Evolutionary conservation across 2,797 vertebrate genomes (phyloP).

Genomic region (Phrynocephalus guinanensis): DNA sequence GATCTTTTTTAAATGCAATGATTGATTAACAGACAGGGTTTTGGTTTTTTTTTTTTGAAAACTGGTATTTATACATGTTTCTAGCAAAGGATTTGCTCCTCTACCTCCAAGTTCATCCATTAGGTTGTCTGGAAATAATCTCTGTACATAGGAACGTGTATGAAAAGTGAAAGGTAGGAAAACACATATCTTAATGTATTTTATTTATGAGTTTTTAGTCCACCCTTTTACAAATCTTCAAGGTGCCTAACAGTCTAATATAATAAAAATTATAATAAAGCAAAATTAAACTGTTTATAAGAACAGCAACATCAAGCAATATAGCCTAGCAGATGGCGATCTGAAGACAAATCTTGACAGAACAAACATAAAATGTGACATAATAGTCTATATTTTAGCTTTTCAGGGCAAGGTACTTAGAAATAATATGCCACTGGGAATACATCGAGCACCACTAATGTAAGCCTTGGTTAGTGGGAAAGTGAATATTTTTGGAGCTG

Average conservation of each 20-base stretch:
- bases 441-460: conserved; percentile 45
- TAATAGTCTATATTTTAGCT: neutral
- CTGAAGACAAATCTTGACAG: neutral
- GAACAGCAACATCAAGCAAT: neutral
- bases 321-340: neutral
- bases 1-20: conserved; percentile 36
- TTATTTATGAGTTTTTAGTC: neutral
- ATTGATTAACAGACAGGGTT: neutral
- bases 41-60: conserved; percentile 10
- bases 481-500: neutral
- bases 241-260: neutral
- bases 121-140: conserved; percentile 41
- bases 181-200: neutral
- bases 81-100: conserved; percentile 29
- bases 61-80: neutral
- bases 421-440: conserved; percentile 27
- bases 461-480: conserved; percentile 15
- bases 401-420: conserved; percentile 53
- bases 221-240: neutral
- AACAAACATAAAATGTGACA: neutral
- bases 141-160: neutral
- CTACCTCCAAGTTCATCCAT: conserved; percentile 42
- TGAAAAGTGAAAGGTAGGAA: neutral
- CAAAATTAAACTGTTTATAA: neutral
- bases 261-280: neutral